Evolutionary conservation across 2,113 vertebrate species (phyloP), one percentile per base, ranked within the genome.

Genomic region (Gracilinanus agilis): DNA sequence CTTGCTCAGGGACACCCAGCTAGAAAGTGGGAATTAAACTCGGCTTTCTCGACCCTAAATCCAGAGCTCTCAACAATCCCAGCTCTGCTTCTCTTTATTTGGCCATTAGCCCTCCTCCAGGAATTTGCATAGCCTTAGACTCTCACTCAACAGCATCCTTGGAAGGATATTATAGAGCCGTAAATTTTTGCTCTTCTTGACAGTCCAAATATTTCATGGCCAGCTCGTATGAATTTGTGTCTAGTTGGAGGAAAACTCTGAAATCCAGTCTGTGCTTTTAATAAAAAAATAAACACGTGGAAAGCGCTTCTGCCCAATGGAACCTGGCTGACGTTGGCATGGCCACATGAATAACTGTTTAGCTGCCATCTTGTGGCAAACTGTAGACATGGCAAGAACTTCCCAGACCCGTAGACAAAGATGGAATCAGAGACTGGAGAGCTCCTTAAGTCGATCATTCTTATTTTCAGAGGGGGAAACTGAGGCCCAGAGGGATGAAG

Each of bases 351-450:
- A 83, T 91, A 96, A 11, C 96, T 92, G 94, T 54, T 96, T 91
- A 97, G 91, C 95, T 97, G 97, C 95, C 97, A 97, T 97, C 97
- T 98, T 97, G 97, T 97, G 97, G 97, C 94, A 97, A 97, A 93
- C 54, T 93, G 88, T 61, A 96, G 90, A 96, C 95, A 97, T 88
- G 96, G 94, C 94, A 58, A 95, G 92, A 94, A 93, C 16, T n/a
- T 83, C n/a, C 21, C 34, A 23, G 9, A 83, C 67, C 19, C 67
- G 21, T 40, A 40, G n/a, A 40, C 67, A 40, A n/a, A 67, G 58
- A 40, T 83, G n/a, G 67, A 40, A 83, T 6, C 34, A 6, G 12
- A 67, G 29, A n/a, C 29, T 34, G 61, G 61, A 75, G 61, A n/a
- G 29, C 61, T 75, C 5, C n/a, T 40, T 23, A 40, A 83, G n/a